Conservation (phyloP, 2,797 vertebrate genomes). For the Ceryle rudis region DNA sequence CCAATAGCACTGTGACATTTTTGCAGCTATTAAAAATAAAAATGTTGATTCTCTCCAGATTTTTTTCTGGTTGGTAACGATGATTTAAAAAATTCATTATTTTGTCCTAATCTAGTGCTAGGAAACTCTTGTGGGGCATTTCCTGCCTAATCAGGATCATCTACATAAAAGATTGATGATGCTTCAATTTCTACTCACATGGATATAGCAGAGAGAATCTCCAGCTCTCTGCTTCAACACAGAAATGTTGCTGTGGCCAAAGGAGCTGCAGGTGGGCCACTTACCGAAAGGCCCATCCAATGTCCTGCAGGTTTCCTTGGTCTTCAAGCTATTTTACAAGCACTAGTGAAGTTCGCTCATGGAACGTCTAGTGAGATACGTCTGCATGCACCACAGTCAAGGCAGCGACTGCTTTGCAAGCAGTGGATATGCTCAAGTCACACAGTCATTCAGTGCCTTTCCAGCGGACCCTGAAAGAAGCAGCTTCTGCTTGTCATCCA, state of each 20-base stretch:
- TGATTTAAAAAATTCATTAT: not conserved
- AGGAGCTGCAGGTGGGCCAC: not conserved
- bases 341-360: not conserved
- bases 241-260: not conserved
- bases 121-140: not conserved
- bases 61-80: not conserved
- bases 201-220: not conserved
- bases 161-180: not conserved
- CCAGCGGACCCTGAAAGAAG: not conserved
- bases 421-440: accelerated
- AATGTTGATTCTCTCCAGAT: not conserved
- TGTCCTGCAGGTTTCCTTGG: not conserved
- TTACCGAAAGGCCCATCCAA: not conserved
- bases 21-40: conserved; percentile 34
- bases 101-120: not conserved
- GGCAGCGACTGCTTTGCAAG: not conserved
- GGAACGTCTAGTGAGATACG: not conserved
- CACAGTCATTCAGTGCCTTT: not conserved
- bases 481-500: not conserved
- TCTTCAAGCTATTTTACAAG: not conserved
- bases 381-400: accelerated
- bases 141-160: not conserved
- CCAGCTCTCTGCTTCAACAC: not conserved
- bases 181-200: not conserved
- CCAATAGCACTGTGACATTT: not conserved